Conservation (phyloP, 2,113 vertebrate species). For the Riparia riparia region DNA sequence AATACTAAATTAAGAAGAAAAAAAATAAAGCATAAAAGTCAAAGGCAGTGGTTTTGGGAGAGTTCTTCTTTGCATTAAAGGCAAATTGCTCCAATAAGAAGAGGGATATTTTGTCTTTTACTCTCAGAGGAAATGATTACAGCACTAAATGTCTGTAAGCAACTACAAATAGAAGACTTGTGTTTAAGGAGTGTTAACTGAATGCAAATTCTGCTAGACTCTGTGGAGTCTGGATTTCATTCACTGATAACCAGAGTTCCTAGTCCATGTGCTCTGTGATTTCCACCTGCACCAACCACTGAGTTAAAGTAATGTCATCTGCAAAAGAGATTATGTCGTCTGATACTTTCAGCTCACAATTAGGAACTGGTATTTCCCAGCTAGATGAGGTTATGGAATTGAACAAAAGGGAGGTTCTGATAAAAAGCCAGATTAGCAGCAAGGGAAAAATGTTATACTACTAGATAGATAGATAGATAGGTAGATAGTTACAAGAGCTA, state of each 20-base stretch:
- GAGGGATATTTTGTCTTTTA: background rate
- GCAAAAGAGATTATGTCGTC: background rate
- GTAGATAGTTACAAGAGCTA: background rate
- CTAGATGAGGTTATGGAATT: background rate
- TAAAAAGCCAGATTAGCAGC: background rate
- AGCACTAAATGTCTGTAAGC: background rate
- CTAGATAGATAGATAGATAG: background rate
- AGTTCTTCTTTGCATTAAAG: background rate
- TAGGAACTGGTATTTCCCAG: background rate
- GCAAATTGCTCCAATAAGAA: background rate
- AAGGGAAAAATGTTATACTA: background rate
- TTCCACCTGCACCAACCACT: background rate
- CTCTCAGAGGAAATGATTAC: background rate
- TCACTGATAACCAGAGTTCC: background rate
- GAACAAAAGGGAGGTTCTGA: background rate
- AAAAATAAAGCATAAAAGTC: background rate
- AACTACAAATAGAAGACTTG: constrained; percentile 20
- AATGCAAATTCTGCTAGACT: background rate
- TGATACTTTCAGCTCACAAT: background rate
- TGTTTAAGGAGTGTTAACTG: background rate
- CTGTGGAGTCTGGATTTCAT: background rate
- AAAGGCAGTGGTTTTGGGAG: background rate
- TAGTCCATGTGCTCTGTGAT: background rate
- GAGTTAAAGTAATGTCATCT: background rate
- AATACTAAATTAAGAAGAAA: background rate